Percentiles rank a stretch among this genome's conserved stretches.
Conservation (phyloP, 2,113 vertebrate species). For the Poeciliopsis turrubarensis region DNA sequence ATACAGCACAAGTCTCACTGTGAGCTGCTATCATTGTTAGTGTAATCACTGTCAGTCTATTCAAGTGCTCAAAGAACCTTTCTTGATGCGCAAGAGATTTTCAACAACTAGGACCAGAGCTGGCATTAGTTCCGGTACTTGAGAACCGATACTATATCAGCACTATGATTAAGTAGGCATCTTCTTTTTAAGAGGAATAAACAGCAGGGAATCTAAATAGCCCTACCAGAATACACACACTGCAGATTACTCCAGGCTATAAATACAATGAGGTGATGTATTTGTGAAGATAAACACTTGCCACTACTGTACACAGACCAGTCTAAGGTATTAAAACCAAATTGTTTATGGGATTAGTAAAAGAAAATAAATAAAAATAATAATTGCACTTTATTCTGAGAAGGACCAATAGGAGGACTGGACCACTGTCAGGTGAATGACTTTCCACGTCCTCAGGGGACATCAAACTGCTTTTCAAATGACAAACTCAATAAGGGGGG, state of each 20-base stretch:
- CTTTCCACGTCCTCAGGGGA: slow-evolving; percentile 60
- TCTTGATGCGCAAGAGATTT: background rate
- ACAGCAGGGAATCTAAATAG: background rate
- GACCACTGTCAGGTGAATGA: slow-evolving; percentile 25
- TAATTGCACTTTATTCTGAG: background rate
- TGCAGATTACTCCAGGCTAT: background rate
- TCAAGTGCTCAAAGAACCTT: background rate
- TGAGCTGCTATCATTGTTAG: background rate
- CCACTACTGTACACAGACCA: background rate
- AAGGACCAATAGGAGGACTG: slow-evolving; percentile 32
- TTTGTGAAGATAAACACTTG: background rate
- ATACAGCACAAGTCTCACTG: slow-evolving; percentile 5
- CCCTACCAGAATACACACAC: background rate
- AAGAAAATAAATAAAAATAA: background rate
- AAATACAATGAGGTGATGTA: background rate
- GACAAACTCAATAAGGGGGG: slow-evolving; percentile 51
- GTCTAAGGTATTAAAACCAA: slow-evolving; percentile 7
- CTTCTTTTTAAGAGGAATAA: no score
- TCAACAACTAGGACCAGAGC: background rate
- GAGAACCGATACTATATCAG: background rate
- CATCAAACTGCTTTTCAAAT: slow-evolving; percentile 51
- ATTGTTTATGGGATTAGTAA: slow-evolving; percentile 7
- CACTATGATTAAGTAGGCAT: no score
- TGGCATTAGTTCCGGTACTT: background rate
- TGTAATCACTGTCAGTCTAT: background rate